These are phyloP conservation scores for Amphimedon queenslandica DNA, from an alignment of 37 sponge, comb jelly and placozoan genomes.

Conservation along the genomic window DNA sequence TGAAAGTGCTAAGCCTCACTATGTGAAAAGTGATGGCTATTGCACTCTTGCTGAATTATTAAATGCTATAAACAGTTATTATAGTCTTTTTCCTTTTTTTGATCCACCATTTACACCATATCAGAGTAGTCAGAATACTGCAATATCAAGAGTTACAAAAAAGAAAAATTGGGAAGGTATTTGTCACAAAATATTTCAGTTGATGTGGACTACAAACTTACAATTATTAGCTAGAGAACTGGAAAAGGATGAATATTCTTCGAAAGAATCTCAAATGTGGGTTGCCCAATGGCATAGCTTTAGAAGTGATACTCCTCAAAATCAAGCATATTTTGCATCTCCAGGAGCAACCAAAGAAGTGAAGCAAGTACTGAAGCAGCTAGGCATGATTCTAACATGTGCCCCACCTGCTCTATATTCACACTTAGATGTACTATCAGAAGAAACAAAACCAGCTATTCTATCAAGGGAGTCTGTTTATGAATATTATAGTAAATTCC, in stretches of 20 bases:
- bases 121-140: background rate
- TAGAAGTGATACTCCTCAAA: background rate
- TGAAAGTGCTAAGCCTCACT: background rate
- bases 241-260: background rate
- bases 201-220: background rate
- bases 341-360: background rate
- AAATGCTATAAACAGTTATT: slow-evolving; percentile 15
- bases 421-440: slow-evolving; percentile 11
- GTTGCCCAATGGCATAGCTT: background rate
- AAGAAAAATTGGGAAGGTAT: background rate
- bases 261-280: background rate
- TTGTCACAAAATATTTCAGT: background rate
- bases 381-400: background rate
- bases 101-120: background rate
- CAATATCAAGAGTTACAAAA: too few relatives aligned
- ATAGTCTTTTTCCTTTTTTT: slow-evolving; percentile 27
- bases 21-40: background rate
- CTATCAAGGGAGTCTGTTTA: background rate
- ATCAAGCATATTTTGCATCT: background rate
- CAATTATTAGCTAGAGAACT: background rate
- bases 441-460: background rate
- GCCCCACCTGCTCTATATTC: background rate
- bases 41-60: background rate
- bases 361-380: background rate
- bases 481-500: background rate